Conservation (phyloP, 2,888 invertebrate genomes). For the Pristionchus maxplancki region DNA sequence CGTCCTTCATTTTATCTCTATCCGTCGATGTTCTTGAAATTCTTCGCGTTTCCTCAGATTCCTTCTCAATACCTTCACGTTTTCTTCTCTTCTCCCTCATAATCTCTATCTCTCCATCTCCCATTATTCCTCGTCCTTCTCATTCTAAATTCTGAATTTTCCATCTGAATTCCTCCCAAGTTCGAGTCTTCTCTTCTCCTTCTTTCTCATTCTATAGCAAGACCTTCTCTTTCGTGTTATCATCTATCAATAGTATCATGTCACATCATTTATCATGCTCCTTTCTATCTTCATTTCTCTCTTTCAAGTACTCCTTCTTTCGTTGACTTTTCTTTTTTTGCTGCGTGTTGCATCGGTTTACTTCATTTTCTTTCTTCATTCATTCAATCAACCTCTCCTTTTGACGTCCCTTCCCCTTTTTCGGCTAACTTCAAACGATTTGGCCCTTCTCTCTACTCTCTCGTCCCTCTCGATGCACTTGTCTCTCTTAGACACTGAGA, state of each 20-base stretch:
- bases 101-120: neutral
- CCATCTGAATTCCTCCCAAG: neutral
- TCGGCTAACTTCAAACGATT: slow-evolving; percentile 29
- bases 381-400: slow-evolving; percentile 16
- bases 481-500: neutral
- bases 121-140: slow-evolving; percentile 29
- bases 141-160: slow-evolving; percentile 12
- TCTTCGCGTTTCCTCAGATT: neutral
- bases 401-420: neutral
- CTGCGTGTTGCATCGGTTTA: neutral
- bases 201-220: neutral
- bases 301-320: neutral
- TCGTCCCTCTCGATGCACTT: neutral
- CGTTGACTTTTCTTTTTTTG: neutral
- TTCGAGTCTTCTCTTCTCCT: neutral
- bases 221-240: neutral
- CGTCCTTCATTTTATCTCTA: neutral
- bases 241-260: neutral
- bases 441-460: neutral
- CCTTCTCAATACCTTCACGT: neutral
- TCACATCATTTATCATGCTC: neutral
- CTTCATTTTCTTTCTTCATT: slow-evolving; percentile 12
- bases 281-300: slow-evolving; percentile 8
- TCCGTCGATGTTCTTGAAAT: neutral
- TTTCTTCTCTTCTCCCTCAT: neutral